Percentiles rank a stretch among this genome's conserved stretches.
Evolutionary conservation across 2,888 invertebrate species (phyloP).

Genomic region (Ditula angustiorana): DNA sequence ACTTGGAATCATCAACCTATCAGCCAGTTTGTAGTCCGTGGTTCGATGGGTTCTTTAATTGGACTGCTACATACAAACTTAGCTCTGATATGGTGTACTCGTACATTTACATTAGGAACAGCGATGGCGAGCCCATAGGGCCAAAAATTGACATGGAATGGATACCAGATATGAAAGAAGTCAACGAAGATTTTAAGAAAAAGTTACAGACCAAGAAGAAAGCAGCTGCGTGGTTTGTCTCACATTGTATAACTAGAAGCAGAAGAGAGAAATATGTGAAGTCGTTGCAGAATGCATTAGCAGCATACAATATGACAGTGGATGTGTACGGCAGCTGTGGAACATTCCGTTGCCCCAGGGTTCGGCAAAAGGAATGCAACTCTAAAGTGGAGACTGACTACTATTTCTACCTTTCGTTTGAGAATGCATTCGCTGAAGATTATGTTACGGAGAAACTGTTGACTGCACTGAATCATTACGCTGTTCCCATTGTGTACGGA

Average conservation of each 20-base stretch:
- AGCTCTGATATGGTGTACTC: constrained; percentile 45
- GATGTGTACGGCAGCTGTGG: constrained; percentile 86
- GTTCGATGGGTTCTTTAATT: constrained; percentile 48
- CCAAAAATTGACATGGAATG: constrained; percentile 41
- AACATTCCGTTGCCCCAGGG: constrained; percentile 56
- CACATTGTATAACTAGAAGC: constrained; percentile 65
- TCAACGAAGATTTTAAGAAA: constrained; percentile 51
- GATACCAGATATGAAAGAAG: constrained; percentile 30
- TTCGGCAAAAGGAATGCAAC: constrained; percentile 56
- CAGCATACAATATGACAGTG: constrained; percentile 58
- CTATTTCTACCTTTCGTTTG: constrained; percentile 90
- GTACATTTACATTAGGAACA: constrained; percentile 45
- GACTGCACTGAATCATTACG: constrained; percentile 83
- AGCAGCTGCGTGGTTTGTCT: constrained; percentile 79
- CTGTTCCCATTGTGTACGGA: constrained; percentile 89
- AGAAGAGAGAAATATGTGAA: constrained; percentile 56
- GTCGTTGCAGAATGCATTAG: constrained; percentile 57
- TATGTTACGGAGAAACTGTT: constrained; percentile 86
- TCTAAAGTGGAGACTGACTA: constrained; percentile 83
- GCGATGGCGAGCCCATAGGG: constrained; percentile 37
- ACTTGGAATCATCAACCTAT: constrained; percentile 45
- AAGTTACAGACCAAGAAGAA: constrained; percentile 64
- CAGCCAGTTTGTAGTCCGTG: constrained; percentile 43
- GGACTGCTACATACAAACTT: constrained; percentile 48
- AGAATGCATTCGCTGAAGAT: constrained; percentile 88